Base-by-base conservation (phyloP, 1,140 invertebrate genomes). In the Drosophila santomea region DNA sequence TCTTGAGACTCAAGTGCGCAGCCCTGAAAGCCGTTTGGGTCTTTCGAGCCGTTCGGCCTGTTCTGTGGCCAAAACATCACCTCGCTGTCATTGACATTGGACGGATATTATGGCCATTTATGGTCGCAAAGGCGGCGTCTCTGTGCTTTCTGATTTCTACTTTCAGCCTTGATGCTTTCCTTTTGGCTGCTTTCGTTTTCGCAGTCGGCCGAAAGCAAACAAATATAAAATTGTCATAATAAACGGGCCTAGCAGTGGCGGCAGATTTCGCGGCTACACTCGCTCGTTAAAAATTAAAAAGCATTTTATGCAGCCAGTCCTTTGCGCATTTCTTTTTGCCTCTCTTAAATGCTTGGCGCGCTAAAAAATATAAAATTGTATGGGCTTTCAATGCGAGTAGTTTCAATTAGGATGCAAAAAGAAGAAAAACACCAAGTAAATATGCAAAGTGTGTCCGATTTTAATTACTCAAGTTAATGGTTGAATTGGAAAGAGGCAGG, bases 211-310 rank as follows among this genome's bases (percentile, higher is more conserved):
- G 47, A 51, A 71, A 38, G 62, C 57, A 86, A 86, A 82, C 82
- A 89, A 79, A 88, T 83, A 88, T 88, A 88, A 88, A 88, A 86
- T 66, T 73, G 83, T 88, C 83, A 88, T 86, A 83, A 86, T 88
- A 88, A 88, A 88, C 79, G 55, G 28, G 10, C 39, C 56, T 51
- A 39, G 61, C 73, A 62, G 69, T 64, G 48, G 50, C 32, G 51
- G 39, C 50, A 48, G 39, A 74, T 74, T 56, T 55, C 51, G 43
- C 50, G 44, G 32, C 54, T 38, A 58, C 82, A 71, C 76, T 83
- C 84, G 79, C 79, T 86, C 83, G 84, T 86, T 86, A 86, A 86
- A 76, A 79, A 82, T 76, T 82, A 67, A 78, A 86, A 85, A 81
- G 74, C 78, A 62, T 83, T 83, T 82, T 62, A 73, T 63, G 69